Evolutionary conservation across 2,113 vertebrate genomes (phyloP).

Genomic region (Epinephelus lanceolatus): DNA sequence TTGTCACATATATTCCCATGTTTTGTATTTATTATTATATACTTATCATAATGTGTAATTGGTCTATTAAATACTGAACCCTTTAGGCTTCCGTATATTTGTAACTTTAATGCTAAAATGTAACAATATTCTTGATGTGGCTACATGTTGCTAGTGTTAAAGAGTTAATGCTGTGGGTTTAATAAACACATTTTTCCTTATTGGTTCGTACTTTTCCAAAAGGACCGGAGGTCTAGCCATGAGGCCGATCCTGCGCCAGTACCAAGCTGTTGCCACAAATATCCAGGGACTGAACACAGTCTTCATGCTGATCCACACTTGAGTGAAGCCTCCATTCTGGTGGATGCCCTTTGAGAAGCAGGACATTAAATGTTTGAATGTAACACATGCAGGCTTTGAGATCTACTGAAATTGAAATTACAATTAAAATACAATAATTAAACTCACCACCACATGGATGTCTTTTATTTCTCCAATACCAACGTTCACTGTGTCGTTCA

Average conservation of each 20-base stretch:
- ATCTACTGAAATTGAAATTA: neutral
- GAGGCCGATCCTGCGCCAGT: slow-evolving; percentile 55
- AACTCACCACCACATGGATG: slow-evolving; percentile 63
- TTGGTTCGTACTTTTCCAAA: slow-evolving; percentile 54
- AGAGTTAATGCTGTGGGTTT: neutral
- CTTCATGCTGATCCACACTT: slow-evolving; percentile 64
- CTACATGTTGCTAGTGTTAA: too few relatives aligned
- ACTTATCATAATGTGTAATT: neutral
- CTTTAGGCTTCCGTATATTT: neutral
- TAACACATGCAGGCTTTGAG: neutral
- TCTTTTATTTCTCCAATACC: slow-evolving; percentile 65
- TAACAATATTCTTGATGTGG: neutral
- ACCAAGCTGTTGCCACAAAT: slow-evolving; percentile 38
- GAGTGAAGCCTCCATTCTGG: slow-evolving; percentile 67
- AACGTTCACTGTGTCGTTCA: slow-evolving; percentile 54
- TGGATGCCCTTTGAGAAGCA: slow-evolving; percentile 49
- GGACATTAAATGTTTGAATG: neutral
- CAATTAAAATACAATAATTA: neutral
- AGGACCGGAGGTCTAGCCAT: slow-evolving; percentile 54
- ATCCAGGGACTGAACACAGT: slow-evolving; percentile 51
- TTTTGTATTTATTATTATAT: neutral
- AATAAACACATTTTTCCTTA: neutral
- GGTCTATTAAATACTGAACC: neutral
- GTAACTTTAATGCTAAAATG: neutral
- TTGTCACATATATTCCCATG: too few relatives aligned